A percentile compares a stretch with the other conserved stretches of the same genome.
phyloP scores from a whole-genome alignment of 2,113 vertebrate genomes.

The Caretta caretta region DNA sequence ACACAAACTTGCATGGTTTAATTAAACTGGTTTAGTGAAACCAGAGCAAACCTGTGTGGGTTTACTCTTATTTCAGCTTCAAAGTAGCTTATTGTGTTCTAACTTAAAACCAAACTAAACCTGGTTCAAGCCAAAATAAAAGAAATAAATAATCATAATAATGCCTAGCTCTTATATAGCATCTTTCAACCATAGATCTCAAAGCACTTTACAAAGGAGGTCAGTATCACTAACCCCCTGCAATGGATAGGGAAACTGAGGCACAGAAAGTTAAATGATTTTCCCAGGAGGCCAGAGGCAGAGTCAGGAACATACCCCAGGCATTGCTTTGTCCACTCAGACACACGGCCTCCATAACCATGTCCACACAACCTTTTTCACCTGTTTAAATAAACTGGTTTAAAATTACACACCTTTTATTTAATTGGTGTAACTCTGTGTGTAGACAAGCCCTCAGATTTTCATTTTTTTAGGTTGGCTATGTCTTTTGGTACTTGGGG shows the following conservation, averaged over 20 bases:
- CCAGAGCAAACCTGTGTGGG: neutral
- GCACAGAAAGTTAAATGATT: neutral
- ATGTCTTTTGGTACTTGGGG: neutral
- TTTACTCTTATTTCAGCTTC: neutral
- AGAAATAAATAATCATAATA: constrained; percentile 3
- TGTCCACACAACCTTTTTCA: neutral
- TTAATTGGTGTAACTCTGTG: neutral
- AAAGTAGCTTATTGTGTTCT: neutral
- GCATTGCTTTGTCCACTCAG: neutral
- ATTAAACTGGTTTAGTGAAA: neutral
- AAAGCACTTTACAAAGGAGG: neutral
- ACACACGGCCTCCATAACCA: neutral
- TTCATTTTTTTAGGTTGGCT: neutral
- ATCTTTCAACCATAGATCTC: neutral
- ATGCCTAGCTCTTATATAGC: neutral
- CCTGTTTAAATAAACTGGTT: neutral
- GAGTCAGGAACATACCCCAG: neutral
- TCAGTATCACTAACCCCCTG: neutral
- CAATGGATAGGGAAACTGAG: neutral
- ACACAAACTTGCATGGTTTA: neutral
- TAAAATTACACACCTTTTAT: neutral
- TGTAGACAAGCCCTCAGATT: neutral
- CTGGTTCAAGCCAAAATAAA: constrained; percentile 11
- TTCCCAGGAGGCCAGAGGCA: neutral
- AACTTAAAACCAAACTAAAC: neutral